A percentile compares a stretch with the other conserved stretches of the same genome.
Evolutionary conservation across 1,140 invertebrate species (phyloP).

Genomic region (Cylas formicarius): DNA sequence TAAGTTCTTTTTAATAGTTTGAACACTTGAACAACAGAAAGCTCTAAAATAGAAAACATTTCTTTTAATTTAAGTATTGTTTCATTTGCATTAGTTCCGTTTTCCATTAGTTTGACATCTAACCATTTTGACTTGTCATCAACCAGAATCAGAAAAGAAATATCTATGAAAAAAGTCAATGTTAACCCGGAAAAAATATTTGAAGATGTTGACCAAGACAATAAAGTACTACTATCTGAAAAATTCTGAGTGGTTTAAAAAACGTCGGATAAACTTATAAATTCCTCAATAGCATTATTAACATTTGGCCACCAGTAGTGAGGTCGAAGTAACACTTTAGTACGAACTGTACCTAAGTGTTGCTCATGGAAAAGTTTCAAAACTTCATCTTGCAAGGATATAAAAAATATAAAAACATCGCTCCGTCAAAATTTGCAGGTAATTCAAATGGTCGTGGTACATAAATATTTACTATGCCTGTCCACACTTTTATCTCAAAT

Average conservation of each 20-base stretch:
- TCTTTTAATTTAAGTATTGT: conserved; percentile 20
- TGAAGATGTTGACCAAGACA: background rate
- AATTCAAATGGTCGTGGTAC: too few species aligned
- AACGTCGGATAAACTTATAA: too few species aligned
- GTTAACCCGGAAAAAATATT: conserved; percentile 8
- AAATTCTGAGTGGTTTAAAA: too few species aligned
- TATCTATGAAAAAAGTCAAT: conserved; percentile 6
- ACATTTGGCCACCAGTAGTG: conserved; percentile 15
- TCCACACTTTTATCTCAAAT: too few species aligned
- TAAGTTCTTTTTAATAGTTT: conserved; percentile 15
- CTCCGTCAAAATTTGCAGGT: too few species aligned
- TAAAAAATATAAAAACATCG: too few species aligned
- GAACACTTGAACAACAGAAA: conserved; percentile 34
- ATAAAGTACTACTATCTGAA: background rate
- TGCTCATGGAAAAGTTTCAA: too few species aligned
- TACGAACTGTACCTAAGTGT: conserved; percentile 16
- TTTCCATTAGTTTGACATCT: conserved; percentile 15
- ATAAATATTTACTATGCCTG: too few species aligned
- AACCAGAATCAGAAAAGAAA: conserved; percentile 9
- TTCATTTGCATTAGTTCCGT: conserved; percentile 11
- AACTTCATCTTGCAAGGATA: too few species aligned
- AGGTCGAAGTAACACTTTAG: conserved; percentile 12
- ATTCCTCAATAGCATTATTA: conserved; percentile 14
- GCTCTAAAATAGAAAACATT: conserved; percentile 25
- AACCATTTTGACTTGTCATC: conserved; percentile 19